A percentile compares a stretch with the other conserved stretches of the same genome.
Conservation (phyloP, 2,888 invertebrate genomes). For the Rhogogaster chlorosoma region DNA sequence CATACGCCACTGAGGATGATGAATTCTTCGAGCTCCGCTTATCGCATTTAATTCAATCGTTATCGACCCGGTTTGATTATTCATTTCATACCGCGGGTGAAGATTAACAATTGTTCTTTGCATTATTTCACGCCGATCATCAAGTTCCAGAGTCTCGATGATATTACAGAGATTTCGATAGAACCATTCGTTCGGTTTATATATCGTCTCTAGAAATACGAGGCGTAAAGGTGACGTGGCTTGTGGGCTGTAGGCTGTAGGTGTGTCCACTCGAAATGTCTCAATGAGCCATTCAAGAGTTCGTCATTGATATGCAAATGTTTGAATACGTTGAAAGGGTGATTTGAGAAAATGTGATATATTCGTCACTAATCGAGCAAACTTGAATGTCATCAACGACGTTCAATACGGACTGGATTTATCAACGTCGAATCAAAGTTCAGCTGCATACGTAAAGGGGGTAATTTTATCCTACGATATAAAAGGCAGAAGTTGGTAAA, state of each 20-base stretch:
- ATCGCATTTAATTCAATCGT: background rate
- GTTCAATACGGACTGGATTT: background rate
- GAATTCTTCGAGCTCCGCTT: background rate
- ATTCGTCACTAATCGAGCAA: background rate
- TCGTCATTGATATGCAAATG: slow-evolving; percentile 39
- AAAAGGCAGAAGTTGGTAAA: background rate
- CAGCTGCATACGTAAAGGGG: background rate
- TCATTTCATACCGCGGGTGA: background rate
- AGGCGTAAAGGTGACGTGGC: background rate
- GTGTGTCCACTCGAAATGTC: slow-evolving; percentile 32
- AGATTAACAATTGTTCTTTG: background rate
- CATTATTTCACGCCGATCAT: background rate
- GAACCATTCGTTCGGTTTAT: background rate
- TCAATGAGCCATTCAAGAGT: slow-evolving; percentile 21
- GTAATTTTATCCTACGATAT: background rate
- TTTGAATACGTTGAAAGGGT: slow-evolving; percentile 31
- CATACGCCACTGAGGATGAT: background rate
- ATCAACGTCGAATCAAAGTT: background rate
- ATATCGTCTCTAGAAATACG: background rate
- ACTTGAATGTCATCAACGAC: background rate
- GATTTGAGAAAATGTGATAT: background rate
- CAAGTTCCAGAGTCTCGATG: background rate
- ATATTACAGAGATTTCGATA: background rate
- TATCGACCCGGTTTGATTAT: background rate
- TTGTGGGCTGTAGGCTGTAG: background rate